Evolutionary conservation across 1,140 invertebrate genomes (phyloP), one percentile per base, ranked within the genome.

Genomic region (Eupeodes corollae): DNA sequence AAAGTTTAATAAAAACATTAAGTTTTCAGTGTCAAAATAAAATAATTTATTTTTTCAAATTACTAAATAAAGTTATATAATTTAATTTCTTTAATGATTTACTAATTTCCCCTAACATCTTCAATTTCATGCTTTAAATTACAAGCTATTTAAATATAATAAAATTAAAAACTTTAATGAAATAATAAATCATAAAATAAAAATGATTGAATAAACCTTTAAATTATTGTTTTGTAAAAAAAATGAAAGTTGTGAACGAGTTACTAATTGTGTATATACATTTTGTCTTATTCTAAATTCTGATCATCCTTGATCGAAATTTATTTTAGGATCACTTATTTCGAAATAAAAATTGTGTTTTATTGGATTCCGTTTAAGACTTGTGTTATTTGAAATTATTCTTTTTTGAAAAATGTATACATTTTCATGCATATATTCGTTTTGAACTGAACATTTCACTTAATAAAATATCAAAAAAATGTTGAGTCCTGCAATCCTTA

Each of bases 1-100:
- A 74, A 75, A 77, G 71, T 71, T 72, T 70, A 74, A 54, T 52
- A 73, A 74, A 71, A 73, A n/a, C 68, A 56, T 70, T 71, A 74
- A 70, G 72, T 74, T 77, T 76, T 76, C 73, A 76, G 61, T 73
- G 70, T 73, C 73, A 71, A 69, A 70, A 62, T 68, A 70, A 63
- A 60, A n/a, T n/a, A n/a, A n/a, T n/a, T n/a, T n/a, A n/a, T 68
- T 68, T 70, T 71, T 70, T 69, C 69, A 72, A 62, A 56, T n/a
- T 62, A 57, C 56, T 60, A 60, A 52, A 47, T 50, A 15, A 18
- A 57, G 50, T 57, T 55, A 54, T 52, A 11, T 54, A 56, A n/a
- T n/a, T 55, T 56, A n/a, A n/a, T n/a, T n/a, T n/a, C n/a, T 51
- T 50, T 44, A 63, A 64, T 61, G 50, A 56, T 57, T 56, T 54